Conservation (phyloP, 1,140 invertebrate species). For the Drosophila bocqueti region DNA sequence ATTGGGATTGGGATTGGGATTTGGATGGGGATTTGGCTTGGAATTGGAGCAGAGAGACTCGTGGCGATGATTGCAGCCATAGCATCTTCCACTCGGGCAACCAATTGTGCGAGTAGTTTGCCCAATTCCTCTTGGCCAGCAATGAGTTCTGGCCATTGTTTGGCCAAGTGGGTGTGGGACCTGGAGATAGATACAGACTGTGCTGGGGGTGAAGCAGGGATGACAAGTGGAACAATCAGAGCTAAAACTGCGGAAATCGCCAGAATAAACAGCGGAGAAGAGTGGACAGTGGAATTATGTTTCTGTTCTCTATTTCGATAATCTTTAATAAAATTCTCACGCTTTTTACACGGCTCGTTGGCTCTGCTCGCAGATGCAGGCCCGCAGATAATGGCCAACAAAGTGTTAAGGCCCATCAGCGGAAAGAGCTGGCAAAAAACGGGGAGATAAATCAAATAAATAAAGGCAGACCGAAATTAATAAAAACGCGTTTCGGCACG, state of each 20-base stretch:
- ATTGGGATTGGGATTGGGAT: slow-evolving; percentile 15
- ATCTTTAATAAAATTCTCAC: slow-evolving; percentile 78
- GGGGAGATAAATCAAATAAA: slow-evolving; percentile 35
- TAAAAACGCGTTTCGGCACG: slow-evolving; percentile 57
- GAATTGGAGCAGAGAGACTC: slow-evolving; percentile 56
- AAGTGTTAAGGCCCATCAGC: slow-evolving; percentile 56
- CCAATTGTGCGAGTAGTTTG: slow-evolving; percentile 22
- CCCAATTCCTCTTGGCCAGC: slow-evolving; percentile 20
- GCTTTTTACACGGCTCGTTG: slow-evolving; percentile 80
- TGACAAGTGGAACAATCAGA: slow-evolving; percentile 74
- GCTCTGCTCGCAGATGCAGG: slow-evolving; percentile 56
- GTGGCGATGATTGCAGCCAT: slow-evolving; percentile 41
- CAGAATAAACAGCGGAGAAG: slow-evolving; percentile 60
- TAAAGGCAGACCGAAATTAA: slow-evolving; percentile 44
- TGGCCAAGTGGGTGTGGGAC: slow-evolving; percentile 54
- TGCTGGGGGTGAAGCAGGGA: slow-evolving; percentile 14
- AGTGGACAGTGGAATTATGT: slow-evolving; percentile 12
- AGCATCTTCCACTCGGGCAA: slow-evolving; percentile 19
- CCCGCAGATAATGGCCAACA: slow-evolving; percentile 52
- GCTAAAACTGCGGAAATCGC: slow-evolving; percentile 76
- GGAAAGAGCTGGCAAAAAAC: slow-evolving; percentile 39
- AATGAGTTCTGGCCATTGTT: slow-evolving; percentile 67
- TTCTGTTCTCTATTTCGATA: slow-evolving; percentile 52
- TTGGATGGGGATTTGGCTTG: slow-evolving; percentile 25
- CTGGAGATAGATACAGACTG: slow-evolving; percentile 6